Conservation (phyloP, 2,888 invertebrate species). For the Orchesella flavescens region DNA sequence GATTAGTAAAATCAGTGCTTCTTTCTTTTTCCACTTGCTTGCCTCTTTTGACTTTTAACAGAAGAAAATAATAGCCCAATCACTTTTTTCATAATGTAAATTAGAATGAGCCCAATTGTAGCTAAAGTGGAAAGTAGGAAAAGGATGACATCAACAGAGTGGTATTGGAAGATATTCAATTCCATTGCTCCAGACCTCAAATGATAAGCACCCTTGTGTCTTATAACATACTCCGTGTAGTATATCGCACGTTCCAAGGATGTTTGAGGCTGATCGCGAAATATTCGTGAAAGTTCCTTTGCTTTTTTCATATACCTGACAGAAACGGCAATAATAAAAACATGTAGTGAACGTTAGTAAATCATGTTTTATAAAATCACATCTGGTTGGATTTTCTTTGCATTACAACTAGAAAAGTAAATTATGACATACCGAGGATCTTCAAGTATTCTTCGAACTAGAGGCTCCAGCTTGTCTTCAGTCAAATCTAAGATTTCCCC, state of each 20-base stretch:
- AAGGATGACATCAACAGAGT: constrained; percentile 72
- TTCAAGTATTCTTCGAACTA: constrained; percentile 46
- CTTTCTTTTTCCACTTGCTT: too few species aligned
- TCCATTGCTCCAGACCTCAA: constrained; percentile 70
- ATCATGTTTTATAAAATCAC: too few species aligned
- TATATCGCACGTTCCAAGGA: constrained; percentile 36
- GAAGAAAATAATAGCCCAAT: too few species aligned
- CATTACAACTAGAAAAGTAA: too few species aligned
- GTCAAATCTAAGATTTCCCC: constrained; percentile 76
- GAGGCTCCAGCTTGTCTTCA: constrained; percentile 74
- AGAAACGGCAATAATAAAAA: too few species aligned
- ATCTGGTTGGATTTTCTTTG: too few species aligned
- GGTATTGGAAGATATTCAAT: constrained; percentile 72
- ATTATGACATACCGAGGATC: constrained; percentile 47
- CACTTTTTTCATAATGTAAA: too few species aligned
- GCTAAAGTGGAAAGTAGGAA: too few species aligned
- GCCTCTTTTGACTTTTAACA: too few species aligned
- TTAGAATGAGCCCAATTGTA: too few species aligned
- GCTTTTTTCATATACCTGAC: constrained; percentile 37
- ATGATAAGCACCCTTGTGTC: constrained; percentile 71
- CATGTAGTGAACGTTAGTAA: too few species aligned
- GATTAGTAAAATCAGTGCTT: too few species aligned
- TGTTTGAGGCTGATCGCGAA: constrained; percentile 33
- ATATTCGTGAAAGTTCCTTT: constrained; percentile 28
- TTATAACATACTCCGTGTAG: constrained; percentile 69